Evolutionary conservation across 2,797 vertebrate species (phyloP), one percentile per base, ranked within the genome.

Genomic region (Anguilla marmorata): DNA sequence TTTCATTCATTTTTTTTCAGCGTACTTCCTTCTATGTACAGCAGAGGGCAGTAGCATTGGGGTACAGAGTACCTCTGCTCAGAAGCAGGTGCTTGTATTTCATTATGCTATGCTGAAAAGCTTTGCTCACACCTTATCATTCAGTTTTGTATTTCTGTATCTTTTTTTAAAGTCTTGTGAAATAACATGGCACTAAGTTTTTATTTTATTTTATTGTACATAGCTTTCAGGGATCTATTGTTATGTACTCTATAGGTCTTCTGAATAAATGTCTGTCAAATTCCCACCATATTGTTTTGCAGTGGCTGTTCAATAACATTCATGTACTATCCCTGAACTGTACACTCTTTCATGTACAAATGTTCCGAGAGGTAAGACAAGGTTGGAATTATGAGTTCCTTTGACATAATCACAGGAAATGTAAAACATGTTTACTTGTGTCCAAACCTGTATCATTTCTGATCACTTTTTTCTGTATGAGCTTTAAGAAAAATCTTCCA

Each of bases 141-240:
- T 82, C 24, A 24, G 21, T 82, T 82, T 82, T 82, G 79, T 50
- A 82, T 82, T 82, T 50, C 41, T 48, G 41, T 50, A 50, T 50
- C 27, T n/a, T 50, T 82, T 82, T 82, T 76, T 74, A 3, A 21
- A n/a, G 41, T 50, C 24, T n/a, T 82, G 79, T 50, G 79, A 82
- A 82, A 82, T 82, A 82, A 82, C 79, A 82, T 79, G 74, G 79
- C 45, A 82, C 79, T 50, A n/a, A 79, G 45, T 21, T 14, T 41
- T 45, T 45, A 16, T 79, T 79, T 79, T n/a, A 2, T 80, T 48
- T 74, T 74, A 82, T 48, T 82, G 79, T 82, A 82, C 79, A 82
- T 82, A 82, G 79, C 79, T 82, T 82, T 82, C 79, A 82, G 79
- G 79, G 79, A 82, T 82, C 79, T 82, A 82, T 50, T 50, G 74